Base-by-base conservation (phyloP, 2,797 vertebrate species). In the Distichodus sexfasciatus region DNA sequence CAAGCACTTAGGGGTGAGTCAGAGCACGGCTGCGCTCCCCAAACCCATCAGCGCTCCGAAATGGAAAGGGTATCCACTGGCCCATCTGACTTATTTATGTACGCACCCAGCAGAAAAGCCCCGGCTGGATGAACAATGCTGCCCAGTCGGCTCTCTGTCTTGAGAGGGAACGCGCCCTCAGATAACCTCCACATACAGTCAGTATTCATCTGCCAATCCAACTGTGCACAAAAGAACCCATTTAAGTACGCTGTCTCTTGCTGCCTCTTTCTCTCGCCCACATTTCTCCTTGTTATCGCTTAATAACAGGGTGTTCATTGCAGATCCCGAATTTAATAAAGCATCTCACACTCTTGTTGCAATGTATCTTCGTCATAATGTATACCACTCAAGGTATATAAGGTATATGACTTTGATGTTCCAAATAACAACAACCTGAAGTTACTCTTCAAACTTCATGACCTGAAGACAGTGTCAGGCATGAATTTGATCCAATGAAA, bases 171-270 rank as follows among this genome's bases (percentile, higher is more conserved):
- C 48, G 77, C 88, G 89, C 91, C 92, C 92, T 90, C 82, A 89
- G 91, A 92, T 94, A 92, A 93, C 93, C 92, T 90, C 90, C 86
- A 89, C 87, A 91, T 86, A 78, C 84, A 92, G 89, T 92, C 91
- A 92, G 67, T 87, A 91, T 92, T 89, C 88, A 92, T 95, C 93
- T 93, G 89, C 66, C 82, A 88, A 86, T 82, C 84, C 80, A 83
- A 84, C 68, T 87, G 87, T 92, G 89, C 84, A 90, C 88, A 89
- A 86, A 89, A 76, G 84, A 80, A 86, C 85, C 87, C 85, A 86
- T 90, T 90, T 91, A 89, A 86, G 68, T 59, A 69, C 69, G 74
- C 72, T 60, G 63, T 70, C 11, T 44, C 47, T 36, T 40, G 41
- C 29, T 48, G 31, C 24, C 23, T 26, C 11, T 50, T 4, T n/a